phyloP scores from a whole-genome alignment of 2,113 vertebrate genomes.

The Prietella phreatophila region DNA sequence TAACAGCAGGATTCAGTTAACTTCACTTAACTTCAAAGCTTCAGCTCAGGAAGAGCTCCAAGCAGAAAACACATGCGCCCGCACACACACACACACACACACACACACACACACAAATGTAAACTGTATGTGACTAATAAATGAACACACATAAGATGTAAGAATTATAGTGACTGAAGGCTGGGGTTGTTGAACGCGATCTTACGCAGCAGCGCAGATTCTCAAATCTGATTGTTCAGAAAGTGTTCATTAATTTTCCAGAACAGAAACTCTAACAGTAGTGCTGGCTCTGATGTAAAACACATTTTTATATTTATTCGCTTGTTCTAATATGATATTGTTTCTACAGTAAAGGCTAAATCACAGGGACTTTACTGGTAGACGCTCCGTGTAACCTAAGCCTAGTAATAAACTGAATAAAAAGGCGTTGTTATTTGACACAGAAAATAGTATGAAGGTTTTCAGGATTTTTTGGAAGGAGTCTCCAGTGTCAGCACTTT shows the following conservation, averaged over 20 bases:
- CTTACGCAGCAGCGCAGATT: not conserved
- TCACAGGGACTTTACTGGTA: not conserved
- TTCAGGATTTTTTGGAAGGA: not conserved
- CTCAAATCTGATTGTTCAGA: not conserved
- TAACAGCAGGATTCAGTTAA: not conserved
- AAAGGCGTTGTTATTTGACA: not conserved
- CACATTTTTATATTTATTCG: not conserved
- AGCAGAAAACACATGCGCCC: not conserved
- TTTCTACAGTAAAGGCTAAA: not conserved
- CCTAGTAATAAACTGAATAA: not conserved
- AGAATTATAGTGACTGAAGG: not conserved
- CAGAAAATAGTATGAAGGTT: not conserved
- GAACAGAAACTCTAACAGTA: not conserved
- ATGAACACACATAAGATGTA: not conserved
- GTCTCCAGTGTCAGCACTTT: not conserved
- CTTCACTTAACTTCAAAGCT: not conserved
- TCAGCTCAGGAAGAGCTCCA: not conserved
- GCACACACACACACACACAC: not conserved
- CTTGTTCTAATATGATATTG: not conserved
- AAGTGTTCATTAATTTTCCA: not conserved
- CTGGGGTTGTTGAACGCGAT: not conserved
- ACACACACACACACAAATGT: not conserved
- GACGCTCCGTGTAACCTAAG: not conserved
- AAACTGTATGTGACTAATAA: not conserved
- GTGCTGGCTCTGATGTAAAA: not conserved